These are phyloP conservation scores for Andinoacara biseriatus DNA, from an alignment of 2,113 vertebrate genomes.

Conservation along the genomic window DNA sequence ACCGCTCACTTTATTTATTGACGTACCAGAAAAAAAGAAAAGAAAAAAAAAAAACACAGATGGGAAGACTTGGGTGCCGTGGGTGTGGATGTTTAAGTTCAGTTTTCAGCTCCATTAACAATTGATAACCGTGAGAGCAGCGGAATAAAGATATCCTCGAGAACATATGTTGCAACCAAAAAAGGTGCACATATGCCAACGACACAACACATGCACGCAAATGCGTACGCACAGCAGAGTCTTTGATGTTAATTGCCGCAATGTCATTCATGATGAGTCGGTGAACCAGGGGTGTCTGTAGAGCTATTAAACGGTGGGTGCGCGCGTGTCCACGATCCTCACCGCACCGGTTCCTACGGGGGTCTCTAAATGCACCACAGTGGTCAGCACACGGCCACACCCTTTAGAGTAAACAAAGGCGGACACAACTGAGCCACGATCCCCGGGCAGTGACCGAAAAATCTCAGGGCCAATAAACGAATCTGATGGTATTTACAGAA, in stretches of 20 bases:
- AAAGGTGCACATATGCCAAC: background rate
- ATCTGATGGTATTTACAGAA: background rate
- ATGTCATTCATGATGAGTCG: slow-evolving; percentile 51
- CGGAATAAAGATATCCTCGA: slow-evolving; percentile 10
- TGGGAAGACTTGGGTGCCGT: background rate
- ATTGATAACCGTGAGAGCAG: slow-evolving; percentile 63
- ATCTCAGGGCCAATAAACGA: background rate
- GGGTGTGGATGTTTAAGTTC: slow-evolving; percentile 6
- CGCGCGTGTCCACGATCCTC: background rate
- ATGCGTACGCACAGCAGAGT: background rate
- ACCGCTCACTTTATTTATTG: background rate
- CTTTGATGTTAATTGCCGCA: slow-evolving; percentile 38
- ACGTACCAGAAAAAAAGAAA: rapidly evolving
- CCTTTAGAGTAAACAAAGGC: slow-evolving; percentile 70
- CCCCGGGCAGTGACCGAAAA: background rate
- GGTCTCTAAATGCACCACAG: slow-evolving; percentile 49
- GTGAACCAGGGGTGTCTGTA: slow-evolving; percentile 23
- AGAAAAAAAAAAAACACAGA: too few species aligned
- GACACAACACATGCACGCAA: background rate
- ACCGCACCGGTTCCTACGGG: slow-evolving; percentile 8
- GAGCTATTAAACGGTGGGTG: background rate
- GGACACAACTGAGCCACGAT: background rate
- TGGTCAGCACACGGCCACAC: slow-evolving; percentile 70
- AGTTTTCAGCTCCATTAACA: slow-evolving; percentile 44
- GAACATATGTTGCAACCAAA: background rate